A percentile compares a stretch with the other conserved stretches of the same genome.
These are phyloP conservation scores for Drepana falcataria DNA, from an alignment of 2,888 invertebrate species.

Conservation along the genomic window DNA sequence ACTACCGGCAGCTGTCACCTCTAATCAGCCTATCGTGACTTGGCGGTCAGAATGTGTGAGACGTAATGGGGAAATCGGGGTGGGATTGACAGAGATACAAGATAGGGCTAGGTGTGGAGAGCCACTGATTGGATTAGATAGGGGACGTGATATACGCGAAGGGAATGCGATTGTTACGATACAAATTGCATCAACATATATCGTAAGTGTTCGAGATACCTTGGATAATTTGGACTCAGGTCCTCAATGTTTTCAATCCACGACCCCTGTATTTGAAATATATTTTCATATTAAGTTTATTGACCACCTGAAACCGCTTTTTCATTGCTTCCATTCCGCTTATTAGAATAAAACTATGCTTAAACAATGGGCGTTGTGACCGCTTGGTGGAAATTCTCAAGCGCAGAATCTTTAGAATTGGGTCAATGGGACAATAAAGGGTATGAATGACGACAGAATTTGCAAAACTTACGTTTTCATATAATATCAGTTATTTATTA, in stretches of 20 bases:
- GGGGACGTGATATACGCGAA: slow-evolving; percentile 3
- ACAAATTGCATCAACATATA: too few species aligned
- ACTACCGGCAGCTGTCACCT: slow-evolving; percentile 33
- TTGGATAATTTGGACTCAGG: too few species aligned
- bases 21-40: slow-evolving; percentile 57
- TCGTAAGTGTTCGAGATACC: too few species aligned
- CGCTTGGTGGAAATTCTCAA: neutral
- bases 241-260: too few species aligned
- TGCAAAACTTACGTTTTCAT: neutral
- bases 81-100: slow-evolving; percentile 11
- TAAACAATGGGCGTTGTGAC: neutral
- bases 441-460: neutral
- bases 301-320: slow-evolving; percentile 4
- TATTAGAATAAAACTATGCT: slow-evolving; percentile 12
- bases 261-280: too few species aligned
- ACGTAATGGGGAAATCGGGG: slow-evolving; percentile 27
- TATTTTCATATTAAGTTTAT: too few species aligned
- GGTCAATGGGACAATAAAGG: neutral
- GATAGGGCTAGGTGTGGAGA: slow-evolving; percentile 11
- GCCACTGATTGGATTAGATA: slow-evolving; percentile 10
- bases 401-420: neutral
- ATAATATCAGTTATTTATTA: too few species aligned
- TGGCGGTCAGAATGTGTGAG: slow-evolving; percentile 30
- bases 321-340: slow-evolving; percentile 19
- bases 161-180: neutral